Percentiles rank a stretch among this genome's conserved stretches.
phyloP scores from a whole-genome alignment of 2,888 invertebrate genomes.

The Uloborus plumipes region DNA sequence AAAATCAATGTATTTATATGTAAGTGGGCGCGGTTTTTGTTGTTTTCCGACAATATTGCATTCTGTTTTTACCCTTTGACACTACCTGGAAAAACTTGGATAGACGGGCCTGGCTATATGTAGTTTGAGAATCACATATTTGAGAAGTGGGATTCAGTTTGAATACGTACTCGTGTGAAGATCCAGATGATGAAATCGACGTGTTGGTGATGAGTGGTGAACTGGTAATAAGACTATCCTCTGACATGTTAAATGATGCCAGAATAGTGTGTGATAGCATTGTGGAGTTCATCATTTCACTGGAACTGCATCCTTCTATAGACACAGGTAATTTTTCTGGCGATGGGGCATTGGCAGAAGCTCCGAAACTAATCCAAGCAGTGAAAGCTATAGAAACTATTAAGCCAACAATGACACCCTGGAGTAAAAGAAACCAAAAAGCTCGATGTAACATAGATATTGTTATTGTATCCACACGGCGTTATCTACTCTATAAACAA shows the following conservation, averaged over 20 bases:
- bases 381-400: slow-evolving; percentile 16
- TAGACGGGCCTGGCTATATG: too few relatives aligned
- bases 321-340: slow-evolving; percentile 34
- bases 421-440: neutral
- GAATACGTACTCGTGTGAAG: neutral
- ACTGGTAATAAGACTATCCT: too few relatives aligned
- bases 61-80: too few relatives aligned
- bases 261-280: neutral
- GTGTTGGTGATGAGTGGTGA: neutral
- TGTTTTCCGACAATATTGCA: too few relatives aligned
- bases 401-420: slow-evolving; percentile 42
- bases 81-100: too few relatives aligned
- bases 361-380: slow-evolving; percentile 51
- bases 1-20: too few relatives aligned
- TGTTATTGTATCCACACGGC: too few relatives aligned
- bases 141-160: too few relatives aligned
- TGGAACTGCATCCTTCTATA: slow-evolving; percentile 18
- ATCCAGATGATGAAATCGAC: neutral
- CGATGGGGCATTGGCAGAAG: slow-evolving; percentile 26
- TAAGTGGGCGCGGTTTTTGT: too few relatives aligned
- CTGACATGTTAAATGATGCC: neutral
- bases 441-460: too few relatives aligned
- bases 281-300: slow-evolving; percentile 2
- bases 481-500: too few relatives aligned
- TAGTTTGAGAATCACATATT: too few relatives aligned